phyloP scores from a whole-genome alignment of 2,797 vertebrate species.

The Todus mexicanus region DNA sequence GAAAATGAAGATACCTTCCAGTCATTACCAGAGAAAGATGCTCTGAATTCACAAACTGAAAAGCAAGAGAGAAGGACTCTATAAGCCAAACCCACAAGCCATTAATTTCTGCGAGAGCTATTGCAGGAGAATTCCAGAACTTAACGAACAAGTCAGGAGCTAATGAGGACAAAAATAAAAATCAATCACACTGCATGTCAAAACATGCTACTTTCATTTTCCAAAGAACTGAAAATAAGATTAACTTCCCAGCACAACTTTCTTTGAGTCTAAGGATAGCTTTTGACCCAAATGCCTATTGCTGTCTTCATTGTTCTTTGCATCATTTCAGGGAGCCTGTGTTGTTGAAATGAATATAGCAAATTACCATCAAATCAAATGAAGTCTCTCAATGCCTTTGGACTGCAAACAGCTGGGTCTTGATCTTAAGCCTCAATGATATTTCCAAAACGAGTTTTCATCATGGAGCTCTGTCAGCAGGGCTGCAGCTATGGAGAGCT shows the following conservation, averaged over 20 bases:
- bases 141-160: slow-evolving; percentile 11
- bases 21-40: neutral
- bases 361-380: slow-evolving; percentile 20
- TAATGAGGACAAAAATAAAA: neutral
- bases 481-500: neutral
- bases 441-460: neutral
- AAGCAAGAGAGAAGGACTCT: neutral
- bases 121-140: neutral
- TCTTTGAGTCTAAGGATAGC: slow-evolving; percentile 1
- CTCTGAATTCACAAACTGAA: neutral
- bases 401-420: slow-evolving; percentile 10
- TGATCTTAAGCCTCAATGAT: slow-evolving; percentile 6
- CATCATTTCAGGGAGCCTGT: neutral
- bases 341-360: neutral
- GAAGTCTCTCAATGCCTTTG: neutral
- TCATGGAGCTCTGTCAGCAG: neutral
- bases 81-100: neutral
- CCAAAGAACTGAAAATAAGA: slow-evolving; percentile 15
- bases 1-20: neutral
- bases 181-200: neutral
- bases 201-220: neutral
- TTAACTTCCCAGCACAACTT: slow-evolving; percentile 24
- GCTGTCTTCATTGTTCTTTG: neutral
- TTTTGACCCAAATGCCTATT: slow-evolving; percentile 12
- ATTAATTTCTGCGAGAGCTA: neutral